Evolutionary conservation across 1,140 invertebrate genomes (phyloP), one percentile per base, ranked within the genome.

Genomic region (Sycophila sp.): DNA sequence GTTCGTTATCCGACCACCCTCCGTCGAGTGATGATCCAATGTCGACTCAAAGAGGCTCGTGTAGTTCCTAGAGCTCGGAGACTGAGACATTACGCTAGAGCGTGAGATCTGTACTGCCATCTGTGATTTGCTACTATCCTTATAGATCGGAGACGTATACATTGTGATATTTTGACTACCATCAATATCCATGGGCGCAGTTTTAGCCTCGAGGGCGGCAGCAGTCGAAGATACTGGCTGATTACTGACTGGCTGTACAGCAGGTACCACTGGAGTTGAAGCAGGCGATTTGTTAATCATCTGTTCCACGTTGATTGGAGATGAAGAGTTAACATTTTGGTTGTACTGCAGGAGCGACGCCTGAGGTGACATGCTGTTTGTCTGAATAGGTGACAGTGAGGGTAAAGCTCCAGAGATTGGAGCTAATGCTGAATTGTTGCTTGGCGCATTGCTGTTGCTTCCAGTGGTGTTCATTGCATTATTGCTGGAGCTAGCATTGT

Each of bases 351-450:
- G 76, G 19, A 83, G 26, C 0, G 81, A 76, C 11, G 55, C 63
- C 34, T 58, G 63, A n/a, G 64, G 59, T 22, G 65, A 71, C 32
- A 67, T 17, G 15, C 58, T 30, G 2, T 19, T 63, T 6, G 69
- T 59, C 4, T 79, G 73, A 10, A 84, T 75, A 4, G 84, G 83
- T 5, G 85, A 84, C 4, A 85, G 34, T 1, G 85, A 82, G 0
- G 84, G 85, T 47, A 86, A 65, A 7, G 84, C 77, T 38, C 82
- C 80, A 5, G 84, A 80, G 34, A 83, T 81, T 32, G 83, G 81
- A 19, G 76, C 74, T 72, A 81, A 78, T 45, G 78, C 79, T 6
- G 80, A 75, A n/a, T 36, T 77, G 6, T 24, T 19, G 49, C 28
- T 53, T 1, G 59, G 1, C 6, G 58, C 3, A 7, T 28, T 49